These are phyloP conservation scores for Drosophila ambigua DNA, from an alignment of 1,140 invertebrate genomes.

Conservation along the genomic window DNA sequence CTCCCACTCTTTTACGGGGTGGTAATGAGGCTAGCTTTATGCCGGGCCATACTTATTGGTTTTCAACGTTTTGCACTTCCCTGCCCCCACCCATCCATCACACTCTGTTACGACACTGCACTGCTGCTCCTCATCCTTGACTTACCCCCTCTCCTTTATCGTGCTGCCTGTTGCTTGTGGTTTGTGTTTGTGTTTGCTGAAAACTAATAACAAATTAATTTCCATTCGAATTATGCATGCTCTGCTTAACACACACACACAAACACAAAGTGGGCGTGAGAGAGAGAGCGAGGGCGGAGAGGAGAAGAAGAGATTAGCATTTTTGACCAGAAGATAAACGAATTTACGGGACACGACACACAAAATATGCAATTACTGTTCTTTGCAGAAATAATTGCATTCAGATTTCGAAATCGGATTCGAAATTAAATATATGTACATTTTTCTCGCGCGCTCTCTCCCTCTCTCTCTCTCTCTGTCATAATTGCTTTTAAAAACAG, in stretches of 20 bases:
- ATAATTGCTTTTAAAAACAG: no score
- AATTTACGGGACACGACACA: conserved; percentile 45
- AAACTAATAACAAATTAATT: conserved; percentile 79
- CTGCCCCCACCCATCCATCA: no score
- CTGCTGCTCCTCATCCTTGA: no score
- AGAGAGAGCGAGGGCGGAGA: no score
- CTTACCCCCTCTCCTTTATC: background rate
- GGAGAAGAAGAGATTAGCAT: conserved; percentile 51
- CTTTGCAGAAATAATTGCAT: conserved; percentile 16
- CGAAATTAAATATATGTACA: conserved; percentile 7
- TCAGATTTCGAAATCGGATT: conserved; percentile 25
- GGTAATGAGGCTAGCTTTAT: conserved; percentile 70
- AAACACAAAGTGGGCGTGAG: background rate
- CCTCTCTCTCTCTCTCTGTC: background rate
- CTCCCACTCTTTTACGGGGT: conserved; percentile 11
- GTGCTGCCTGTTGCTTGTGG: conserved; percentile 41
- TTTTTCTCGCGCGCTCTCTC: background rate
- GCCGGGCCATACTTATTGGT: conserved; percentile 56
- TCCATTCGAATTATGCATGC: conserved; percentile 74
- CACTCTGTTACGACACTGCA: no score
- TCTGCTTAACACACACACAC: conserved; percentile 44
- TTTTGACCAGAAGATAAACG: conserved; percentile 47
- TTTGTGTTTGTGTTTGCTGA: conserved; percentile 52
- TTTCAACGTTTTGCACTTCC: conserved; percentile 11
- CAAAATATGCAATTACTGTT: conserved; percentile 56